phyloP scores from a whole-genome alignment of 2,113 vertebrate species.

The Oophaga pumilio region DNA sequence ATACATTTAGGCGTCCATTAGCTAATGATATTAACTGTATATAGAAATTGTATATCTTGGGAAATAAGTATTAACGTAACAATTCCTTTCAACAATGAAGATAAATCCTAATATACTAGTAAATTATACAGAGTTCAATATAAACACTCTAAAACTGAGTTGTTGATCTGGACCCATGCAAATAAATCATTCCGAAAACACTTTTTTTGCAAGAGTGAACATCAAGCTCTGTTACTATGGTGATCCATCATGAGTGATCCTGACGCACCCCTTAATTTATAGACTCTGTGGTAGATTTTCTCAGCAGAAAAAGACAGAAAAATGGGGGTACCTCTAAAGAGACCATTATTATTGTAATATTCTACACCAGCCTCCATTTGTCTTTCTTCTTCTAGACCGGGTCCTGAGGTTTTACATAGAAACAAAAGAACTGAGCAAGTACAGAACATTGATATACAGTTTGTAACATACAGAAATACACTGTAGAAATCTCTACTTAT shows the following conservation, averaged over 20 bases:
- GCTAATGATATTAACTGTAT: constrained; percentile 7
- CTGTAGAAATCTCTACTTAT: too few relatives aligned
- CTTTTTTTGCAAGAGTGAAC: constrained; percentile 9
- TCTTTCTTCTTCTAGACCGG: not conserved
- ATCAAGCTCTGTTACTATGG: not conserved
- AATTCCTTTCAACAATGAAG: not conserved
- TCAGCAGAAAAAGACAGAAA: constrained; percentile 18
- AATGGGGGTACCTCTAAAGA: constrained; percentile 1
- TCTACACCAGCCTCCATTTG: not conserved
- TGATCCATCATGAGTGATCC: constrained; percentile 9
- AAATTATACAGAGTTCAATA: not conserved
- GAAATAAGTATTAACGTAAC: not conserved
- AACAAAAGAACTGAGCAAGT: not conserved
- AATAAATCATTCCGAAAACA: constrained; percentile 21
- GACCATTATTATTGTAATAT: not conserved
- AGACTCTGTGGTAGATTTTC: constrained; percentile 1
- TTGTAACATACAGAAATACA: not conserved
- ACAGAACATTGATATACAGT: not conserved
- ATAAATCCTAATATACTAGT: not conserved
- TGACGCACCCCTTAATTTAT: not conserved
- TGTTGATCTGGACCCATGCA: not conserved
- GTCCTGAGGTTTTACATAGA: not conserved
- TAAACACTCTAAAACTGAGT: constrained; percentile 17
- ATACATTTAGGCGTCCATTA: constrained; percentile 5
- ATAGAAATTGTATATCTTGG: not conserved